Base-by-base conservation (phyloP, 2,888 invertebrate species). In the Latrodectus hesperus region DNA sequence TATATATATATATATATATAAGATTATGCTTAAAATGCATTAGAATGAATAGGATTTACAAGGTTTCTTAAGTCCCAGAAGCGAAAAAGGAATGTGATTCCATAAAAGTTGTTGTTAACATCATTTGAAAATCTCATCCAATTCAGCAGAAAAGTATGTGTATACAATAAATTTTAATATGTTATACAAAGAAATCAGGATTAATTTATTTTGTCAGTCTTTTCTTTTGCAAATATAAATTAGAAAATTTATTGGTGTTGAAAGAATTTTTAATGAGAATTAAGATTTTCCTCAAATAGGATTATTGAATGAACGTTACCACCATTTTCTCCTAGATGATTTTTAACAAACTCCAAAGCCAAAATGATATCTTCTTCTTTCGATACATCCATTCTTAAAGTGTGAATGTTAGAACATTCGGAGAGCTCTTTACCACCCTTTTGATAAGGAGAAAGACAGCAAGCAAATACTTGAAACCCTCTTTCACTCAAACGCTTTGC, bases 391-490 rank as follows among this genome's bases (percentile, higher is more conserved):
- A 85, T 68, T 14, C 55, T 26, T 6, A 85, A n/a, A 14, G 78
- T 74, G 9, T 78, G 79, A 9, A 78, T n/a, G 11, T 52, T 79
- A 0, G 74, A 67, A 26, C n/a, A 0, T 22, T 38, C n/a, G 22
- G 26, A 74, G 11, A 84, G 49, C 11, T 71, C 71, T 17, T 26
- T 49, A 11, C 71, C 76, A 10, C 91, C 90, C 26, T 90, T 90
- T 16, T 91, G 90, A 88, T 90, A 79, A 5, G 90, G 89, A 17
- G 75, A 71, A 3, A 92, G 83, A 87, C 92, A 92, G 11, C 91
- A 92, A 9, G 92, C 92, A 88, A 92, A 92, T 6, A 91, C 91
- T 51, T 91, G 90, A 77, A 92, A 91, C n/a, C 92, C 92, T 72
- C 90, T 89, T 14, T 82, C 79, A n/a, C 90, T 90, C 77, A 91